A percentile compares a stretch with the other conserved stretches of the same genome.
Conservation (phyloP, 1,140 invertebrate species). For the Eupristina koningsbergeri region DNA sequence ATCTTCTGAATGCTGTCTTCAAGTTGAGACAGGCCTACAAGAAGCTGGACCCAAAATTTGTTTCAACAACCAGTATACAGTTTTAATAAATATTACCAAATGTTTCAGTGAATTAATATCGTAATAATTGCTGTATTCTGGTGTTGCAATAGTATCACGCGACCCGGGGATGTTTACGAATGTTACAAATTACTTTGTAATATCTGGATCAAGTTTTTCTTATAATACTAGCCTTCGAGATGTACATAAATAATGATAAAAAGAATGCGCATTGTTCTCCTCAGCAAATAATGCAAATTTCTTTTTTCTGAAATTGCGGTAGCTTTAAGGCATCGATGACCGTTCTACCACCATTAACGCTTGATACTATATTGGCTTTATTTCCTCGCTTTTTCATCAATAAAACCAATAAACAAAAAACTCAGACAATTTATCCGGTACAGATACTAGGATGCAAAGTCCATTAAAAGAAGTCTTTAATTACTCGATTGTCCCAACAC, state of each 20-base stretch:
- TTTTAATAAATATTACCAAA: not conserved
- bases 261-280: not conserved
- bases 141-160: not conserved
- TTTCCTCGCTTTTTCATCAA: not conserved
- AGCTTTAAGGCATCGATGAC: not conserved
- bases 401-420: not conserved
- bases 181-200: constrained; percentile 22
- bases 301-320: not conserved
- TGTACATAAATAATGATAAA: constrained; percentile 10
- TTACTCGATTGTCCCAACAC: not conserved
- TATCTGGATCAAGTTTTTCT: constrained; percentile 5
- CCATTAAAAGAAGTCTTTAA: not conserved
- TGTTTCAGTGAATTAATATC: not conserved
- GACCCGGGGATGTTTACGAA: not conserved
- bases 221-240: not conserved
- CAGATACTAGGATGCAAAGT: not conserved
- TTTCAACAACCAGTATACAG: not conserved
- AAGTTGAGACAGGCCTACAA: constrained; percentile 7
- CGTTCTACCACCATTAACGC: not conserved
- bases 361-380: too few species aligned
- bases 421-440: not conserved
- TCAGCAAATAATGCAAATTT: not conserved
- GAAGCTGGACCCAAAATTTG: not conserved
- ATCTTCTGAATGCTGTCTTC: not conserved
- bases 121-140: not conserved